A percentile compares a stretch with the other conserved stretches of the same genome.
These are phyloP conservation scores for Myiotriccus ornatus DNA, from an alignment of 2,797 vertebrate genomes.

Conservation along the genomic window DNA sequence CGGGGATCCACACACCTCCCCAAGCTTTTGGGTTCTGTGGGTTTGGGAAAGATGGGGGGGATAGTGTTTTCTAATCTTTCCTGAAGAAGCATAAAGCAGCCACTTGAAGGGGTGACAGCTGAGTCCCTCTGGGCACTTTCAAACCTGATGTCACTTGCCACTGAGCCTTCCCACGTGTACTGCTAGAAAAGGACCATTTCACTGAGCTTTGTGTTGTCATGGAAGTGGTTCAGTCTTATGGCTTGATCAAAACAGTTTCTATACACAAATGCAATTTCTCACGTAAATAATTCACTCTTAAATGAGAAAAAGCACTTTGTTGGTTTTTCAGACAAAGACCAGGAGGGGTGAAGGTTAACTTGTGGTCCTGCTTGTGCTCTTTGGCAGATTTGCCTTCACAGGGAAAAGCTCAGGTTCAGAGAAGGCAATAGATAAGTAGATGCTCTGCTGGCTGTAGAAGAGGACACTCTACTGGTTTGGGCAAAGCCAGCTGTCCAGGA, in stretches of 20 bases:
- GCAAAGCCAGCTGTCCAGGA: not conserved
- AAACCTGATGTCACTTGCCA: not conserved
- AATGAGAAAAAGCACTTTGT: not conserved
- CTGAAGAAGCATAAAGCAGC: not conserved
- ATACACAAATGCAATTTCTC: not conserved
- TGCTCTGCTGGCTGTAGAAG: not conserved
- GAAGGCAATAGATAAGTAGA: not conserved
- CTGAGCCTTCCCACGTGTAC: fast-evolving
- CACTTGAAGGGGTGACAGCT: not conserved
- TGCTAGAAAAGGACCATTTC: not conserved
- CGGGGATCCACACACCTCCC: not conserved
- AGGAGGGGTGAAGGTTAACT: not conserved
- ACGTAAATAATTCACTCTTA: not conserved
- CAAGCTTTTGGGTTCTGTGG: not conserved
- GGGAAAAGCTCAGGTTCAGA: fast-evolving
- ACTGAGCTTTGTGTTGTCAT: not conserved
- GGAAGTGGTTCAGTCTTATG: not conserved
- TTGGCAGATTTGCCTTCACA: not conserved
- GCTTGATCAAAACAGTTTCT: not conserved
- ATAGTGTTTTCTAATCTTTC: not conserved
- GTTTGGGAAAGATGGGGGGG: not conserved
- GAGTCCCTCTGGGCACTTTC: not conserved
- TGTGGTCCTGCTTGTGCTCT: not conserved
- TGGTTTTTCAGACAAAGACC: not conserved
- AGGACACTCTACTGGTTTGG: not conserved